These are phyloP conservation scores for Laticauda laticaudata DNA, from an alignment of 2,113 vertebrate species.

Conservation along the genomic window DNA sequence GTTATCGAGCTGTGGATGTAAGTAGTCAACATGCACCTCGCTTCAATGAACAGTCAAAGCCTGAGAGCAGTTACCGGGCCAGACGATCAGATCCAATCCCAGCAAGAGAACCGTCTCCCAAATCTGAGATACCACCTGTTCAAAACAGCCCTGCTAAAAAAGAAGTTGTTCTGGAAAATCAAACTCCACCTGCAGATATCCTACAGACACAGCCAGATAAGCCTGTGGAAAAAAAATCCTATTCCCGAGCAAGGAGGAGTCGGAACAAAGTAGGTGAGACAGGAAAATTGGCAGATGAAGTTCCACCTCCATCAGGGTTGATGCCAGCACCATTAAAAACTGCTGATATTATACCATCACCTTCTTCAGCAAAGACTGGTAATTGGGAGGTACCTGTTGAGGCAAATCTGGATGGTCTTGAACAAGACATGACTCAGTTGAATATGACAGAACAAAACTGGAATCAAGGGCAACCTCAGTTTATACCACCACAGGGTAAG, in stretches of 20 bases:
- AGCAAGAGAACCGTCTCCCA: slow-evolving; percentile 62
- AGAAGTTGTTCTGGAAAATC: slow-evolving; percentile 65
- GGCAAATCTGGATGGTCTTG: slow-evolving; percentile 74
- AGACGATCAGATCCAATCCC: slow-evolving; percentile 64
- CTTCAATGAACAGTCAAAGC: slow-evolving; percentile 62
- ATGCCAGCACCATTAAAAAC: slow-evolving; percentile 58
- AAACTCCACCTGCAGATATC: slow-evolving; percentile 48
- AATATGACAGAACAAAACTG: slow-evolving; percentile 86
- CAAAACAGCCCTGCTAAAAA: slow-evolving; percentile 60
- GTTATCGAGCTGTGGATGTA: slow-evolving; percentile 61
- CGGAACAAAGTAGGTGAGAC: slow-evolving; percentile 86
- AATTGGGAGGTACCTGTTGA: slow-evolving; percentile 69
- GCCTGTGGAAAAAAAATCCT: slow-evolving; percentile 91
- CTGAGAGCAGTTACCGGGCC: slow-evolving; percentile 61
- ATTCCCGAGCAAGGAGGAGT: slow-evolving; percentile 88
- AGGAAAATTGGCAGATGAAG: slow-evolving; percentile 84
- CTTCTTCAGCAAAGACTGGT: slow-evolving; percentile 63
- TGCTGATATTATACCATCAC: slow-evolving; percentile 53
- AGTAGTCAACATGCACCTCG: slow-evolving; percentile 47
- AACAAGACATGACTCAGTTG: slow-evolving; percentile 85
- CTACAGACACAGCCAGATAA: slow-evolving; percentile 72
- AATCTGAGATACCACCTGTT: slow-evolving; percentile 48
- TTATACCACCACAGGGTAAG: slow-evolving; percentile 79
- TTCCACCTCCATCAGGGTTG: slow-evolving; percentile 60
- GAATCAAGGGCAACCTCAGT: slow-evolving; percentile 82